Conservation (phyloP, 2,113 vertebrate species). For the Pantherophis guttatus region DNA sequence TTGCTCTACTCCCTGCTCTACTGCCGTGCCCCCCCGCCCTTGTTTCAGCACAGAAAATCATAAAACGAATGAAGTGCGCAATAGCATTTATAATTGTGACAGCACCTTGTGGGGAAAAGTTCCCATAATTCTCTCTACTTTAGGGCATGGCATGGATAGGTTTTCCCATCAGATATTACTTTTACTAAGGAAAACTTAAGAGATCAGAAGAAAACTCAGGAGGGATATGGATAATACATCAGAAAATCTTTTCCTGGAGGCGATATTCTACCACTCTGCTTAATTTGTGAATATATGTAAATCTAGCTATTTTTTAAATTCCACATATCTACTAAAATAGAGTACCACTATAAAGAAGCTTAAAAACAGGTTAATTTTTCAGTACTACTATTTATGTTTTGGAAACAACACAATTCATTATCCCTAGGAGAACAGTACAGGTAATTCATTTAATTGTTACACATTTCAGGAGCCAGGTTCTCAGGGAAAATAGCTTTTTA, state of each 20-base stretch:
- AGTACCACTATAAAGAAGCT: neutral
- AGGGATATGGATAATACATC: neutral
- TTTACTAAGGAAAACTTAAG: neutral
- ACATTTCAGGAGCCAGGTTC: neutral
- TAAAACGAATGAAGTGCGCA: neutral
- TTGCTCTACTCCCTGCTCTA: neutral
- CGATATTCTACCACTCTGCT: neutral
- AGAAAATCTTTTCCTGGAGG: neutral
- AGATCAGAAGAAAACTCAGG: neutral
- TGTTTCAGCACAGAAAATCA: neutral
- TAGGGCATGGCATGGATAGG: neutral
- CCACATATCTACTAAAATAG: neutral
- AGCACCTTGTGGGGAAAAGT: neutral
- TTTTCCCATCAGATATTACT: neutral
- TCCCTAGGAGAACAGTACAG: neutral
- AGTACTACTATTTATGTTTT: neutral
- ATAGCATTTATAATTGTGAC: neutral
- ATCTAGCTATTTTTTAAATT: neutral
- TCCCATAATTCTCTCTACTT: neutral
- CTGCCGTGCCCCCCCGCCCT: too few species aligned
- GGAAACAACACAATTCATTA: neutral
- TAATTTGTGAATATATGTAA: neutral
- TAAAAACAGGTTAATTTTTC: neutral
- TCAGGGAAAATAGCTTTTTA: neutral
- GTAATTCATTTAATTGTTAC: neutral